These are phyloP conservation scores for Sander vitreus DNA, from an alignment of 2,113 vertebrate genomes.

Conservation along the genomic window DNA sequence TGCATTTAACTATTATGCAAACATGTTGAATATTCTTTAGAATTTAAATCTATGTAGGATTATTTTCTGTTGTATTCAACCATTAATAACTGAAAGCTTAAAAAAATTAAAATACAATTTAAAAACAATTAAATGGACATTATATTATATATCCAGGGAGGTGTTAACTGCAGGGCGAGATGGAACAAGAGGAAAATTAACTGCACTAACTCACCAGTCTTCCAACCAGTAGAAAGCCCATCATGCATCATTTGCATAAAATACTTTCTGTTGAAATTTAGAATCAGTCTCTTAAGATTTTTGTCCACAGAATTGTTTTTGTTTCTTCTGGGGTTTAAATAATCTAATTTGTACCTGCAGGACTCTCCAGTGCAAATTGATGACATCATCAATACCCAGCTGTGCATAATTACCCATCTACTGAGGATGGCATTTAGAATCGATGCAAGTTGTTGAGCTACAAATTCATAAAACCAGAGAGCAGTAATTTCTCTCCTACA, in stretches of 20 bases:
- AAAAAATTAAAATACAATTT: background rate
- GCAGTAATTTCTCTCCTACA: constrained; percentile 31
- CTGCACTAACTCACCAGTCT: background rate
- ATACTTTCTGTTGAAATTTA: background rate
- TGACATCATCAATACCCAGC: constrained; percentile 68
- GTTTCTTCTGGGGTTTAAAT: constrained; percentile 37
- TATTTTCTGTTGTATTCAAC: background rate
- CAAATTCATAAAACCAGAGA: constrained; percentile 50
- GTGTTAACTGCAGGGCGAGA: no score
- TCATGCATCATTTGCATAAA: background rate
- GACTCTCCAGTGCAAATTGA: constrained; percentile 34
- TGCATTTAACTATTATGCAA: background rate
- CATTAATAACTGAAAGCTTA: background rate
- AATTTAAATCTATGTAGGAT: background rate
- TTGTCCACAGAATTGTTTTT: constrained; percentile 35
- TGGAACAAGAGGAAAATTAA: background rate
- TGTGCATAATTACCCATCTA: constrained; percentile 59
- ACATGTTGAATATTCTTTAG: background rate
- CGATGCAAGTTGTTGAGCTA: constrained; percentile 46
- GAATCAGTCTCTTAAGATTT: constrained; percentile 22
- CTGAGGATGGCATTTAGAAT: constrained; percentile 35
- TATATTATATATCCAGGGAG: no score
- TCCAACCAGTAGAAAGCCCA: constrained; percentile 2
- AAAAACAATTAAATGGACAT: no score
- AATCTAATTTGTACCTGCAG: constrained; percentile 50